Evolutionary conservation across 2,113 vertebrate species (phyloP).

Genomic region (Passer montanus): DNA sequence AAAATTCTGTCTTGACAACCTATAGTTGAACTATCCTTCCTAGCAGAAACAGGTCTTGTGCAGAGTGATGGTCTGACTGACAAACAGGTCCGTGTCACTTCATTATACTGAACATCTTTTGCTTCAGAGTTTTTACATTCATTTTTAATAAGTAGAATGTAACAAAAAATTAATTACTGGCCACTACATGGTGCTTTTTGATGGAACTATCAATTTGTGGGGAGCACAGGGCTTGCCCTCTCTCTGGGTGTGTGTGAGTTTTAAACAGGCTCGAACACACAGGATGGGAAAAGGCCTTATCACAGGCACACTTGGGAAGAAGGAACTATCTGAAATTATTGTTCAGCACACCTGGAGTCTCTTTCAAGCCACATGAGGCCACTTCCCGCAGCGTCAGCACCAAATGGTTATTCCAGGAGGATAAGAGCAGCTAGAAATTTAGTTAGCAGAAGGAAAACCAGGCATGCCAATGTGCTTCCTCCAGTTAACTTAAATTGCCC

Average conservation of each 20-base stretch:
- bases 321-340: not conserved
- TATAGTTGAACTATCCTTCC: not conserved
- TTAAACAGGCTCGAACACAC: not conserved
- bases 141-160: not conserved
- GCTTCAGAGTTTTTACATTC: not conserved
- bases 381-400: not conserved
- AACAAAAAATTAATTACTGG: not conserved
- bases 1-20: not conserved
- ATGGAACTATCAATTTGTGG: not conserved
- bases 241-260: not conserved
- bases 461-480: not conserved
- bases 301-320: not conserved
- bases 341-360: not conserved
- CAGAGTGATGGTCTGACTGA: not conserved
- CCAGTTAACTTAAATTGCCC: constrained; percentile 15
- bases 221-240: not conserved
- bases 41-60: not conserved
- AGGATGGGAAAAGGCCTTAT: not conserved
- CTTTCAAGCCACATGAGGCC: not conserved
- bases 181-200: not conserved
- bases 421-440: not conserved
- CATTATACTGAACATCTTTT: not conserved
- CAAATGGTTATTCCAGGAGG: constrained; percentile 8
- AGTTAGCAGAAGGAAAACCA: constrained; percentile 6
- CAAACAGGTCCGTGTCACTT: not conserved